Percentiles rank a stretch among this genome's conserved stretches.
These are phyloP conservation scores for Trachelipus rathkii DNA, from an alignment of 1,140 invertebrate species.

Conservation along the genomic window DNA sequence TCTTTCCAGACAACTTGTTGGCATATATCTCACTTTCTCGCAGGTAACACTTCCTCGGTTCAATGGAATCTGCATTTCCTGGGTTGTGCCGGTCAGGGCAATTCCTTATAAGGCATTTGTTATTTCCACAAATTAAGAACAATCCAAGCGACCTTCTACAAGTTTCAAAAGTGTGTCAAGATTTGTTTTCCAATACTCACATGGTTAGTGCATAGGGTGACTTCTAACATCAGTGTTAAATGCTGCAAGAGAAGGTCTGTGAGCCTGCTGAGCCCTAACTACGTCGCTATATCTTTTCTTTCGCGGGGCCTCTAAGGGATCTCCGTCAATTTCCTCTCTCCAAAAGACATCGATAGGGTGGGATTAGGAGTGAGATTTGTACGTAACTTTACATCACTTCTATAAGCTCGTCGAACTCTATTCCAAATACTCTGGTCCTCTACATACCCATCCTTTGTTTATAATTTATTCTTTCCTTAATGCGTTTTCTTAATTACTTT, in stretches of 20 bases:
- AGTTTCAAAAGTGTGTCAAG: neutral
- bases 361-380: no score
- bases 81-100: neutral
- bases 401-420: neutral
- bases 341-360: neutral
- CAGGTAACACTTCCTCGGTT: neutral
- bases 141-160: neutral
- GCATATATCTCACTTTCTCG: no score
- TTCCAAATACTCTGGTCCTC: neutral
- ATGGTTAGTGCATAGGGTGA: no score
- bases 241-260: no score
- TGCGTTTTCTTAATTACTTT: neutral
- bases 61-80: neutral
- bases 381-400: neutral
- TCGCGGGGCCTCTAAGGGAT: neutral
- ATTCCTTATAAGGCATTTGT: neutral
- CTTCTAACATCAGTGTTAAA: no score
- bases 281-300: neutral
- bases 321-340: neutral
- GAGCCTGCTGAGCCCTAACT: neutral
- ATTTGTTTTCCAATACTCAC: no score
- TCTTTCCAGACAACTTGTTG: no score
- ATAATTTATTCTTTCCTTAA: neutral
- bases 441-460: no score
- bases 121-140: neutral